A percentile compares a stretch with the other conserved stretches of the same genome.
Evolutionary conservation across 2,113 vertebrate species (phyloP).

Genomic region (Dinomys branickii): DNA sequence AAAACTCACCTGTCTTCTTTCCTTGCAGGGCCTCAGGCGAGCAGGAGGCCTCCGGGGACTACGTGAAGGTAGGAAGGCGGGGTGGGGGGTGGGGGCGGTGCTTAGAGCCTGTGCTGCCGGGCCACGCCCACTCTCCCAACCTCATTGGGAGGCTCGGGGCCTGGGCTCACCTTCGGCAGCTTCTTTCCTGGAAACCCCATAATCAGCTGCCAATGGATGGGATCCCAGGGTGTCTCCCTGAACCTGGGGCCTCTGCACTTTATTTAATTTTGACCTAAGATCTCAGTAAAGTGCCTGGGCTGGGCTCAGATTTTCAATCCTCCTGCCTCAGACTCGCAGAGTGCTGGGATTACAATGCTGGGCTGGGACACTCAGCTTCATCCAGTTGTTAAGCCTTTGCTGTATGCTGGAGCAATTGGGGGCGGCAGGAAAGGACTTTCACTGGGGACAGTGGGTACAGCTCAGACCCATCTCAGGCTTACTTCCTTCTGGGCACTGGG

Average conservation of each 20-base stretch:
- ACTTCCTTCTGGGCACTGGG: not conserved
- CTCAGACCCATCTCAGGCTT: not conserved
- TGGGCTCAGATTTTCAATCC: not conserved
- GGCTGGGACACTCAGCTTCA: not conserved
- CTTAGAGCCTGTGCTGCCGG: not conserved
- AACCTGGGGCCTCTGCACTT: not conserved
- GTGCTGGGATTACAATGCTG: not conserved
- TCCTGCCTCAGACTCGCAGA: not conserved
- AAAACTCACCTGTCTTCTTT: conserved; percentile 19
- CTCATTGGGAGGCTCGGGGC: not conserved
- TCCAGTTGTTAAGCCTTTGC: not conserved
- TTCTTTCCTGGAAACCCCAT: not conserved
- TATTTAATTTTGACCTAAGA: not conserved
- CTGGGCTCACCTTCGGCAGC: not conserved
- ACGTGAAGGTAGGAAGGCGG: conserved; percentile 87
- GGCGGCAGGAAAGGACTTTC: not conserved
- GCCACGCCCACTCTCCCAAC: not conserved
- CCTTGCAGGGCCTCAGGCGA: conserved; percentile 81
- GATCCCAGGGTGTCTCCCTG: not conserved
- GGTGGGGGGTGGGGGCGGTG: not conserved
- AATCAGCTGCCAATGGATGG: not conserved
- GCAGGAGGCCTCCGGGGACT: conserved; percentile 84
- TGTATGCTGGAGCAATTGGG: not conserved
- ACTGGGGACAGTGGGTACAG: not conserved
- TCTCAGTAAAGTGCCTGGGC: not conserved